Evolutionary conservation across 2,888 invertebrate genomes (phyloP).

Genomic region (Xylota sylvarum): DNA sequence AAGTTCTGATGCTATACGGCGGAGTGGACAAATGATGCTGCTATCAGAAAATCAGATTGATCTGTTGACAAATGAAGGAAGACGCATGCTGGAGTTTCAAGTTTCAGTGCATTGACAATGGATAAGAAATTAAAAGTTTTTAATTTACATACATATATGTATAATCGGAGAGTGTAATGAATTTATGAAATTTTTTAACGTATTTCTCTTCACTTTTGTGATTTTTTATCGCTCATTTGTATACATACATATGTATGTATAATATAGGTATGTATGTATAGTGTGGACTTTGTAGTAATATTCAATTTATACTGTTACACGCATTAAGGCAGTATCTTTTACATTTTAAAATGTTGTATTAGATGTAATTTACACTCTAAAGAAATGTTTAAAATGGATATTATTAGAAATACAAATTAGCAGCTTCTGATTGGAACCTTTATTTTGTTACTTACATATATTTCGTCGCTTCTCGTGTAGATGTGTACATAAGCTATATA

Average conservation of each 20-base stretch:
- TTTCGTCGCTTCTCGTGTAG: too few species aligned
- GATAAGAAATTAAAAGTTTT: constrained; percentile 27
- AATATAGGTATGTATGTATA: neutral
- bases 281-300: too few species aligned
- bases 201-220: neutral
- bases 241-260: neutral
- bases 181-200: constrained; percentile 5
- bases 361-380: too few species aligned
- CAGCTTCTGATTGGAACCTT: too few species aligned
- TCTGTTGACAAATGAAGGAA: constrained; percentile 79
- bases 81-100: constrained; percentile 79
- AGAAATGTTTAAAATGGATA: too few species aligned
- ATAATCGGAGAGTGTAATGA: neutral
- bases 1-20: constrained; percentile 76
- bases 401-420: too few species aligned
- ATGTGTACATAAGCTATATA: too few species aligned
- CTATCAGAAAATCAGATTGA: constrained; percentile 78
- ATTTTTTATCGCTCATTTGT: neutral
- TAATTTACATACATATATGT: neutral
- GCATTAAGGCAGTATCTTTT: too few species aligned
- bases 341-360: too few species aligned
- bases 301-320: too few species aligned
- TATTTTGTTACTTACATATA: too few species aligned
- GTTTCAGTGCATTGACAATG: constrained; percentile 66
- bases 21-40: constrained; percentile 79